Percentiles rank a stretch among this genome's conserved stretches.
phyloP scores from a whole-genome alignment of 2,113 vertebrate genomes.

The Aphelocoma coerulescens region DNA sequence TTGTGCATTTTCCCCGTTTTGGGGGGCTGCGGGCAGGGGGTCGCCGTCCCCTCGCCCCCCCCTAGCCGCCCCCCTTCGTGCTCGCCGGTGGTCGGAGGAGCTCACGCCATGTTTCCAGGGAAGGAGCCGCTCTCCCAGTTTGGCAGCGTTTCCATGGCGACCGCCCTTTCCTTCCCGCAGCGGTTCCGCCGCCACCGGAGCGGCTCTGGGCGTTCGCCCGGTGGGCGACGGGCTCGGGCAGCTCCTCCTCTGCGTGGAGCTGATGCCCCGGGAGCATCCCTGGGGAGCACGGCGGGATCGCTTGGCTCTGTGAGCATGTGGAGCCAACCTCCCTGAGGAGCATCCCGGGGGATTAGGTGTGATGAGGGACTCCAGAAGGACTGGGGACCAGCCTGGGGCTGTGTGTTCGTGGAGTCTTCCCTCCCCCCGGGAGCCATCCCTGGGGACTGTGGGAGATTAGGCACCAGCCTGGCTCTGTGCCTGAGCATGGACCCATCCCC shows the following conservation, averaged over 20 bases:
- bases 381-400: neutral
- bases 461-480: neutral
- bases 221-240: neutral
- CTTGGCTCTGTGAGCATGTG: fast-evolving
- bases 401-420: neutral
- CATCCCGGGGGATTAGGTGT: neutral
- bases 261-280: neutral
- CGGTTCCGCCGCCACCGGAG: neutral
- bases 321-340: neutral
- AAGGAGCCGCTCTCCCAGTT: conserved; percentile 40
- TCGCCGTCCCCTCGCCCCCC: fast-evolving
- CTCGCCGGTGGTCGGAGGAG: neutral
- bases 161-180: conserved; percentile 39
- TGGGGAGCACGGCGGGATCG: fast-evolving
- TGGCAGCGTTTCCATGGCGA: conserved; percentile 62
- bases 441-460: neutral
- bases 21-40: neutral
- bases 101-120: neutral
- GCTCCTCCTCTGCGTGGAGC: fast-evolving
- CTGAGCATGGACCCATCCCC: fast-evolving
- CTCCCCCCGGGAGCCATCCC: neutral
- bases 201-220: neutral
- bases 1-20: fast-evolving
- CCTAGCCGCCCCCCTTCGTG: fast-evolving
- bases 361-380: neutral